These are phyloP conservation scores for Poeciliopsis prolifica DNA, from an alignment of 2,113 vertebrate genomes.

Conservation along the genomic window DNA sequence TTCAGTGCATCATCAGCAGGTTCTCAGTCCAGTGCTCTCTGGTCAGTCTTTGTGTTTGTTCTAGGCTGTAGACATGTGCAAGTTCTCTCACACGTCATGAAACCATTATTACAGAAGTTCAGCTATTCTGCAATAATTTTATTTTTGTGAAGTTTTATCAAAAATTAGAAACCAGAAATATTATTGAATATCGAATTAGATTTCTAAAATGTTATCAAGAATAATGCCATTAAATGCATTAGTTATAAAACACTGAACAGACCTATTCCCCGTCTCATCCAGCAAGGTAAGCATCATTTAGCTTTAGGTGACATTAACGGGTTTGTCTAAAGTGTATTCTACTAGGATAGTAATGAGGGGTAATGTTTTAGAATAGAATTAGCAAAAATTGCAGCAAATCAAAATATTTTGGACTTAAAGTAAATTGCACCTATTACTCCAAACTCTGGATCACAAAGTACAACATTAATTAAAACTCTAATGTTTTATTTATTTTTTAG, in stretches of 20 bases:
- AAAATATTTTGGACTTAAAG: too few species aligned
- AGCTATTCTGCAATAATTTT: background rate
- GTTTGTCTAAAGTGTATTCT: too few species aligned
- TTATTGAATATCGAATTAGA: background rate
- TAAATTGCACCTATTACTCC: too few species aligned
- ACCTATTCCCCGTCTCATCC: background rate
- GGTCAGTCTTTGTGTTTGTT: conserved; percentile 66
- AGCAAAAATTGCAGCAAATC: too few species aligned
- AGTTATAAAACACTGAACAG: too few species aligned
- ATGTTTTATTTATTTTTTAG: too few species aligned
- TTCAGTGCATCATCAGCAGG: conserved; percentile 73
- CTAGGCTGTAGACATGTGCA: conserved; percentile 39
- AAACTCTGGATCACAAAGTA: too few species aligned
- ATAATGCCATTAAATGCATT: too few species aligned
- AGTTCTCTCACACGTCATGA: conserved; percentile 6
- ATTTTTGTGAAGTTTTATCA: background rate
- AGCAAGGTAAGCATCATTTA: background rate
- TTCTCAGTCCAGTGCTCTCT: conserved; percentile 68
- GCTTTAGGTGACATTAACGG: background rate
- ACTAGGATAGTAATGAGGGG: too few species aligned
- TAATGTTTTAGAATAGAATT: too few species aligned
- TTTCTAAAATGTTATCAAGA: too few species aligned
- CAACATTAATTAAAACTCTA: too few species aligned
- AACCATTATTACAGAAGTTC: background rate
- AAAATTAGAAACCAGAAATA: background rate